These are phyloP conservation scores for Procambarus clarkii DNA, from an alignment of 1,140 invertebrate species.

Conservation along the genomic window DNA sequence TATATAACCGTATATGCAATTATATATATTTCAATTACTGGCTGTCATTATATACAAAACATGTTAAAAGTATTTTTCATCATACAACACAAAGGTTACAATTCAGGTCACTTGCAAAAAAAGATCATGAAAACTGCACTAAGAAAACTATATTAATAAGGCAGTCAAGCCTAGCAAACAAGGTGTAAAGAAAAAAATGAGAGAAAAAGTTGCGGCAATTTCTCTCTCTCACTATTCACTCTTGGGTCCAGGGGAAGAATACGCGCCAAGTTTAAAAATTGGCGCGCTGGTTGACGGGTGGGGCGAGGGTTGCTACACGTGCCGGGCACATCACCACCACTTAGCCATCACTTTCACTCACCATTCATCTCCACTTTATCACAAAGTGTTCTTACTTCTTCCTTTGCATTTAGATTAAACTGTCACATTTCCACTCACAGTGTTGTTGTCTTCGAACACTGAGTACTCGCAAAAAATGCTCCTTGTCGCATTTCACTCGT, in stretches of 20 bases:
- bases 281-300: conserved; percentile 48
- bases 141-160: background rate
- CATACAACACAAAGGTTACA: background rate
- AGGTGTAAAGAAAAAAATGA: background rate
- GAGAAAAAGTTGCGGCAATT: background rate
- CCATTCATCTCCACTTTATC: background rate
- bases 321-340: conserved; percentile 17
- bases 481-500: background rate
- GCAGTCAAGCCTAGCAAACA: background rate
- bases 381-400: background rate
- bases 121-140: background rate
- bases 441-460: background rate
- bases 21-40: too few species aligned
- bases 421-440: background rate
- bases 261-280: conserved; percentile 56
- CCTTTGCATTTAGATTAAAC: background rate
- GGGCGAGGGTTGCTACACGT: conserved; percentile 42
- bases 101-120: background rate
- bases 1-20: too few species aligned
- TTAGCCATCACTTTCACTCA: background rate
- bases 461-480: background rate
- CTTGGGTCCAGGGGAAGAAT: conserved; percentile 42
- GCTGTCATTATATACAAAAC: too few species aligned
- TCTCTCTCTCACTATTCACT: background rate
- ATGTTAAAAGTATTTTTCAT: background rate